phyloP scores from a whole-genome alignment of 2,888 invertebrate species.

The Eremobia ochroleuca region DNA sequence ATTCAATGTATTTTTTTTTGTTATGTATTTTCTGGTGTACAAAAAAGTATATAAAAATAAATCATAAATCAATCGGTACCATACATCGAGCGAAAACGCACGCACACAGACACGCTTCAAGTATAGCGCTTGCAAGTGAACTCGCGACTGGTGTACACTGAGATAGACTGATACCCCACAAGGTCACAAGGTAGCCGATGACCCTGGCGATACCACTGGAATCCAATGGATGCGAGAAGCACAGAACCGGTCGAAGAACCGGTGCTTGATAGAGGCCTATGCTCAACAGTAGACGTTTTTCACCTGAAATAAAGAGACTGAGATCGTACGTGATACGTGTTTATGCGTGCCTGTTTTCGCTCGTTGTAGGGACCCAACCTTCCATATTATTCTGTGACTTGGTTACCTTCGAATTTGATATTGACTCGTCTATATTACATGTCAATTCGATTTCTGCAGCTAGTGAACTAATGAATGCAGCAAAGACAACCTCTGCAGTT shows the following conservation, averaged over 20 bases:
- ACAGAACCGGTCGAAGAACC: no score
- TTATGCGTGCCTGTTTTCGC: no score
- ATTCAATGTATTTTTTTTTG: no score
- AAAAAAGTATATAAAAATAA: no score
- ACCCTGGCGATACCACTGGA: no score
- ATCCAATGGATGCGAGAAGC: no score
- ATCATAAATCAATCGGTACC: not conserved
- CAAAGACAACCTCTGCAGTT: not conserved
- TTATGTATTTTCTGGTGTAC: no score
- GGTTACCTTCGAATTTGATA: not conserved
- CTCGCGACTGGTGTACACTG: not conserved
- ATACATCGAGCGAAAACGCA: not conserved
- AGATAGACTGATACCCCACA: no score
- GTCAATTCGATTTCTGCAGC: slow-evolving; percentile 13
- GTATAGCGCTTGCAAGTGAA: not conserved
- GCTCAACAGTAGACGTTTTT: no score
- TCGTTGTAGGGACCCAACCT: not conserved
- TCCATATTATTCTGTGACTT: not conserved
- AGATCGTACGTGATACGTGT: not conserved
- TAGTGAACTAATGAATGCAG: slow-evolving; percentile 9
- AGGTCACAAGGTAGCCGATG: no score
- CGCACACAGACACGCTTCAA: not conserved
- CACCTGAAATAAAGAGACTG: not conserved
- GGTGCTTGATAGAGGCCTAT: no score
- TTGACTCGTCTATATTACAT: not conserved